Evolutionary conservation across 2,888 invertebrate species (phyloP), one percentile per base, ranked within the genome.

Genomic region (Drosophila picticornis): DNA sequence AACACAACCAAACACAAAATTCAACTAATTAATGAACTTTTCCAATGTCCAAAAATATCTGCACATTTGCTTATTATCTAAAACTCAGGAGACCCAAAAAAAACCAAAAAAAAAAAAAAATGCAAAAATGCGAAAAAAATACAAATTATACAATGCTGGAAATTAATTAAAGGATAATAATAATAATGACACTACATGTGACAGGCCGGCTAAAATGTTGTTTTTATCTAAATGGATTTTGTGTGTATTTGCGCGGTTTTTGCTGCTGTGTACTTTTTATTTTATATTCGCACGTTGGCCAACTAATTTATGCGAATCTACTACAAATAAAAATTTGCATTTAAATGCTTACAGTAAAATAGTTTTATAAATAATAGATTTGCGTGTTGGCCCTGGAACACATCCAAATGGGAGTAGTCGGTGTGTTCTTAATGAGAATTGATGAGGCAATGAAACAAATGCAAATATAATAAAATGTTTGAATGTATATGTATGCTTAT

Each of bases 91-190:
- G 88, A 74, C 68, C 48, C 62, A 73, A 69, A 51, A 38, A 27
- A 22, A 43, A 19, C n/a, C n/a, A n/a, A n/a, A 73, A 69, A 51
- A 38, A 73, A 69, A 51, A 38, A 27, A 22, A 43, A 19, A 43
- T 22, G 13, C 6, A 40, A n/a, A 59, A 67, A 68, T 31, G 25
- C 25, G 27, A 63, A 29, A 27, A 19, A 36, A 38, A 55, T 51
- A 72, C 59, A 80, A 84, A 83, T 76, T 59, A 76, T 59, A 80
- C 61, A 77, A 84, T 84, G 84, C 84, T 73, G 84, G 68, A 88
- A 88, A 85, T 88, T 85, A 85, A 85, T 85, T 84, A 88, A 88
- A 84, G 81, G 73, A 85, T 86, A 85, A 88, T 87, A 84, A 85
- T 86, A 85, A 88, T 87, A 82, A 84, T 75, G 77, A 68, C 63